Percentiles rank a stretch among this genome's conserved stretches.
These are phyloP conservation scores for Acanthiza pusilla DNA, from an alignment of 2,797 vertebrate species.

Conservation along the genomic window DNA sequence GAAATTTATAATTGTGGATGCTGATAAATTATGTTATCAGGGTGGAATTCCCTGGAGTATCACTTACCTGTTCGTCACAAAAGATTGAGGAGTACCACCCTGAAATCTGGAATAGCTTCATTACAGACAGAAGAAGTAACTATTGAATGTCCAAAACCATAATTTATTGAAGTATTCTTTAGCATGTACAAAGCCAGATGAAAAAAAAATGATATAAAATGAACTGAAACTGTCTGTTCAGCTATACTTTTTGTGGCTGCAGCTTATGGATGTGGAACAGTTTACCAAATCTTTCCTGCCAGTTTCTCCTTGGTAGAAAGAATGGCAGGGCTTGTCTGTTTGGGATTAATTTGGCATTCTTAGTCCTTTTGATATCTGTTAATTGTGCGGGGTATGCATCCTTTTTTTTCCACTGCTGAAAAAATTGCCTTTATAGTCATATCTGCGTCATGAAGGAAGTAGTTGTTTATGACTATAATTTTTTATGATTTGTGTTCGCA, in stretches of 20 bases:
- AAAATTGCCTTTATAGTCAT: neutral
- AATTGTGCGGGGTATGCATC: neutral
- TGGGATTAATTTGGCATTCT: neutral
- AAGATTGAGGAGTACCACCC: neutral
- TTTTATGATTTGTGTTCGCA: neutral
- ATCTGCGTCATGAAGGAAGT: neutral
- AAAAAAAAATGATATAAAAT: neutral
- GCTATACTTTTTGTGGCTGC: neutral
- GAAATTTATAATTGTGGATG: constrained; percentile 49
- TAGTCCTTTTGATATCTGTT: neutral
- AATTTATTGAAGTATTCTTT: neutral
- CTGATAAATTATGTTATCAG: constrained; percentile 28
- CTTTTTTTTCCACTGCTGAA: neutral
- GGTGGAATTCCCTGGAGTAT: constrained; percentile 28
- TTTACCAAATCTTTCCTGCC: neutral
- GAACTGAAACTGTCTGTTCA: neutral
- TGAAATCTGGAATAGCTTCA: neutral
- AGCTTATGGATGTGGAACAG: neutral
- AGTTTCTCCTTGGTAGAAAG: neutral
- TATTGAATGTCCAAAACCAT: neutral
- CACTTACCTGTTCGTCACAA: neutral
- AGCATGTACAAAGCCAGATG: neutral
- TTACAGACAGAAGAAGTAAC: neutral
- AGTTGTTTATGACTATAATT: neutral
- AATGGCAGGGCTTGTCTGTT: neutral